phyloP scores from a whole-genome alignment of 2,113 vertebrate genomes.

The Pomatostomus ruficeps region DNA sequence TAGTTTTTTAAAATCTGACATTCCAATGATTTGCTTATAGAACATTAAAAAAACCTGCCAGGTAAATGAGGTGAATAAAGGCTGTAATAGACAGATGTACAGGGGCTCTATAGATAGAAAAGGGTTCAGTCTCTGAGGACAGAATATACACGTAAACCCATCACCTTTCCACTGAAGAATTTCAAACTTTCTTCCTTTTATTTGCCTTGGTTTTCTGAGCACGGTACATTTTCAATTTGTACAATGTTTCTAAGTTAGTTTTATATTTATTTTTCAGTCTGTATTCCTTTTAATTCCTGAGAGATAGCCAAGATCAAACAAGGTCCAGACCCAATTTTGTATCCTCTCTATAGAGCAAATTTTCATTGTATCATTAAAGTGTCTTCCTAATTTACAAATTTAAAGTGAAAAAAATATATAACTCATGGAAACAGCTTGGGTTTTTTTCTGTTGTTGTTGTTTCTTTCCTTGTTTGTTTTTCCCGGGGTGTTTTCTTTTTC shows the following conservation, averaged over 20 bases:
- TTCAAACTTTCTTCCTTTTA: not conserved
- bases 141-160: not conserved
- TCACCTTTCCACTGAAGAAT: not conserved
- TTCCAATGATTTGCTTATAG: not conserved
- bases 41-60: not conserved
- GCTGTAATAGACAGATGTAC: not conserved
- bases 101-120: not conserved
- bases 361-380: not conserved
- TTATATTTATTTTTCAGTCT: not conserved
- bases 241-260: not conserved
- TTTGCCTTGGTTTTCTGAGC: not conserved
- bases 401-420: not conserved
- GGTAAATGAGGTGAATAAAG: not conserved
- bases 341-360: not conserved
- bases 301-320: not conserved
- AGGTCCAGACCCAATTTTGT: not conserved
- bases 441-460: not conserved
- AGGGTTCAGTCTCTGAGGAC: not conserved
- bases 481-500: not conserved
- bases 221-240: not conserved
- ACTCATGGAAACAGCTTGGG: not conserved
- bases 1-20: not conserved
- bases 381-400: not conserved
- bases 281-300: not conserved
- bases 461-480: not conserved